Conservation (phyloP, 2,113 vertebrate genomes). For the Dicerorhinus sumatrensis region DNA sequence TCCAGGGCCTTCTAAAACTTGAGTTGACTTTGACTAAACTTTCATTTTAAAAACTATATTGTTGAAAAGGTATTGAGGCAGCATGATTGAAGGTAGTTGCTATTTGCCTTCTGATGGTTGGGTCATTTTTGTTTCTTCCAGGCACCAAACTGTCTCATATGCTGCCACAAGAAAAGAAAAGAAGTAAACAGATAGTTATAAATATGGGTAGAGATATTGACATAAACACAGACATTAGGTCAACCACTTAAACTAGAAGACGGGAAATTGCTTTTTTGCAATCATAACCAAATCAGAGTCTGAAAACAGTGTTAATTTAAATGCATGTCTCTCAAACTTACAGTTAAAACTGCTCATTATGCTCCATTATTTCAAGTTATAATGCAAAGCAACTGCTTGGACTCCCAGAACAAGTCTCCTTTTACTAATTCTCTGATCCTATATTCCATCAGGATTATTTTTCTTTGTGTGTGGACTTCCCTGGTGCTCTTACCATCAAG, state of each 20-base stretch:
- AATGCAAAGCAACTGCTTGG: neutral
- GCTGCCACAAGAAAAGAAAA: neutral
- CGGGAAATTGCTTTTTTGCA: neutral
- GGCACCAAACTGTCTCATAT: neutral
- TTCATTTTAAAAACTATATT: neutral
- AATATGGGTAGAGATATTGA: neutral
- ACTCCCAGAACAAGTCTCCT: neutral
- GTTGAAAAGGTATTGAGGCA: neutral
- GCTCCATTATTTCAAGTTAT: neutral
- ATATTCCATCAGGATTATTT: neutral
- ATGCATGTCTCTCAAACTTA: neutral
- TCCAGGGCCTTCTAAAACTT: neutral
- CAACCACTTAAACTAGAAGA: neutral
- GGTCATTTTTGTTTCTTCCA: neutral
- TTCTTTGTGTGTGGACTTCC: neutral
- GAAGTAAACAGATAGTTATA: neutral
- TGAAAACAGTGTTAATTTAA: conserved; percentile 17
- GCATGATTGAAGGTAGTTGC: neutral
- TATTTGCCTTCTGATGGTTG: neutral
- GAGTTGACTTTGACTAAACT: neutral
- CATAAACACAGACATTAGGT: neutral
- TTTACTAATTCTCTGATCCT: neutral
- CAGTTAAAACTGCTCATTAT: neutral
- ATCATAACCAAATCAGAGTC: neutral
- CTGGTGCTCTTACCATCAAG: neutral